phyloP scores from a whole-genome alignment of 1,140 invertebrate genomes.

The Trichonephila clavata region DNA sequence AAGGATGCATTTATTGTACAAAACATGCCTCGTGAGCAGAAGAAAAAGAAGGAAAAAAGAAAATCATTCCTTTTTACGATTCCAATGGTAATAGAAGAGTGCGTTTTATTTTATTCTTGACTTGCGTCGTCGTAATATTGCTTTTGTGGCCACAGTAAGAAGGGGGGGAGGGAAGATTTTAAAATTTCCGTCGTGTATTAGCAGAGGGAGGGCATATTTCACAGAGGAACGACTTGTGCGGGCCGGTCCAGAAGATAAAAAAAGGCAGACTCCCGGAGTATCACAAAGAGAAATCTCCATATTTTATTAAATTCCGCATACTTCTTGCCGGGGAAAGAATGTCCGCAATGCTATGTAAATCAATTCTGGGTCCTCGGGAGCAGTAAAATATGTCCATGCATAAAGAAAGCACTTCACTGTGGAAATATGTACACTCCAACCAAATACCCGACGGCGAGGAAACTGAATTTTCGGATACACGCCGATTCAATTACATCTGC shows the following conservation, averaged over 20 bases:
- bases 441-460: background rate
- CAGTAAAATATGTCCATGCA: no score
- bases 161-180: background rate
- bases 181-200: background rate
- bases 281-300: constrained; percentile 13
- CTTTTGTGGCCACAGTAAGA: background rate
- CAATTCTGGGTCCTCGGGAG: background rate
- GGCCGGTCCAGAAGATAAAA: background rate
- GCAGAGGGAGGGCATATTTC: background rate
- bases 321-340: no score
- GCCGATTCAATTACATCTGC: background rate
- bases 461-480: background rate
- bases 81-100: background rate
- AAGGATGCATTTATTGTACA: no score
- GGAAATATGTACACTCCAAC: background rate
- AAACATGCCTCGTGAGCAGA: no score
- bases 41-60: no score
- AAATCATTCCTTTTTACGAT: no score
- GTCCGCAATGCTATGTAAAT: background rate
- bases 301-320: constrained; percentile 12
- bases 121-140: background rate
- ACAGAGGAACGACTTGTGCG: background rate
- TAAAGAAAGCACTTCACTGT: background rate
- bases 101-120: background rate
- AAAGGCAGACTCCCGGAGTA: background rate